Base-by-base conservation (phyloP, 2,888 invertebrate genomes). In the Lamellibrachia columna region DNA sequence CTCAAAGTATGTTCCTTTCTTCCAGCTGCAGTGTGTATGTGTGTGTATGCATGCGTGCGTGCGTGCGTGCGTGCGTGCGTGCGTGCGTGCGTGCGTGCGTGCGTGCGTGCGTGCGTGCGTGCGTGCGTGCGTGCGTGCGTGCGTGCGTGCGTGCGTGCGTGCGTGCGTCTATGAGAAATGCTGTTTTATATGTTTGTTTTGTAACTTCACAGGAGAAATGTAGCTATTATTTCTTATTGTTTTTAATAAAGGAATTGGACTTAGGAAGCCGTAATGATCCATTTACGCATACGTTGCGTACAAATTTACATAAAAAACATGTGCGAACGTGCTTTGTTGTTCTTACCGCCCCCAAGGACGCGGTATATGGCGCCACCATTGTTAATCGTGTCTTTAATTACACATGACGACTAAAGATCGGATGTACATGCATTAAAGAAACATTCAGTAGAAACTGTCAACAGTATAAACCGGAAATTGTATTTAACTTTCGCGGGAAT, bases 1-100 rank as follows among this genome's bases (percentile, higher is more conserved):
- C 93, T 96, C 15, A 94, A 96, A 95, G 96, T 96, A 40, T 2
- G 75, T 75, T 75, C 4, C n/a, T 22, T 75, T 15, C 6, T 75
- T 75, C 75, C 75, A 75, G 22, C 75, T 75, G 75, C 22, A 22
- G 40, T 40, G 40, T 40, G 40, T 40, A 40, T 40, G 40, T 1
- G 40, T 40, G 40, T 40, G 40, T 1, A 1, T 40, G 40, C 40
- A 1, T 40, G 40, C 40, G 40, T 40, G 40, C 40, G 40, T 40
- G 40, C 1, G 40, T 40, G 40, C 40, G 40, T 40, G 40, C 40
- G 40, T 40, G 40, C 40, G 40, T 75, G 28, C 28, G 28, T 28
- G 28, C 28, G 28, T 28, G 28, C 28, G 28, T 28, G 28, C 28
- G 28, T 28, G 28, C 28, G 28, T 28, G 28, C 28, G 28, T 28